Evolutionary conservation across 1,140 invertebrate genomes (phyloP).

Genomic region (Cydia splendana): DNA sequence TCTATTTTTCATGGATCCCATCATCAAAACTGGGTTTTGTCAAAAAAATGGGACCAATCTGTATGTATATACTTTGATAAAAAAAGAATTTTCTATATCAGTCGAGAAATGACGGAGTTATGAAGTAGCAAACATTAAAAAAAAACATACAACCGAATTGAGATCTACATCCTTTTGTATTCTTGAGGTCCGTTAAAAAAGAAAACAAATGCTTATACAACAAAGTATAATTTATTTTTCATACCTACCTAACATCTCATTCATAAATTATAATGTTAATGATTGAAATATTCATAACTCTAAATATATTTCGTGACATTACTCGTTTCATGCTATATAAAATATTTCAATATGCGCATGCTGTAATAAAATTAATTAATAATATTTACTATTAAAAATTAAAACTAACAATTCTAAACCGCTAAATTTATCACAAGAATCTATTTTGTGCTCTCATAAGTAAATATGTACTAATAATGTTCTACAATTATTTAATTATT

Average conservation of each 20-base stretch:
- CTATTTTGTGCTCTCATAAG: conserved; percentile 27
- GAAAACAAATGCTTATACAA: conserved; percentile 23
- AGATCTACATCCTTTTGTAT: too few species aligned
- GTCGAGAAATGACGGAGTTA: too few species aligned
- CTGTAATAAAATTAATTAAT: conserved; percentile 25
- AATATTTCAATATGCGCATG: conserved; percentile 28
- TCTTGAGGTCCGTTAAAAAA: background rate
- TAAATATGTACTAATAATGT: conserved; percentile 4
- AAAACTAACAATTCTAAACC: conserved; percentile 17
- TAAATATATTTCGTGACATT: conserved; percentile 9
- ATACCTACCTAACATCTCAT: conserved; percentile 18
- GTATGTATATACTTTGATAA: too few species aligned
- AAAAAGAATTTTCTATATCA: too few species aligned
- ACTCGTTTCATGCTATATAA: conserved; percentile 29
- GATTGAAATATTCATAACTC: conserved; percentile 27
- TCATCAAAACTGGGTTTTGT: too few species aligned
- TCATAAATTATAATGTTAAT: background rate
- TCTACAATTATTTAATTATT: background rate
- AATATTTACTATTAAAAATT: conserved; percentile 14
- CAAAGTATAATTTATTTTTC: conserved; percentile 18
- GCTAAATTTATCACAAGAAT: conserved; percentile 28
- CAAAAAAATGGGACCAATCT: too few species aligned
- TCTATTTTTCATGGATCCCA: too few species aligned
- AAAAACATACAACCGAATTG: too few species aligned
- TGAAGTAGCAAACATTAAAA: too few species aligned